phyloP scores from a whole-genome alignment of 2,797 vertebrate species.

The Nannoperca australis region DNA sequence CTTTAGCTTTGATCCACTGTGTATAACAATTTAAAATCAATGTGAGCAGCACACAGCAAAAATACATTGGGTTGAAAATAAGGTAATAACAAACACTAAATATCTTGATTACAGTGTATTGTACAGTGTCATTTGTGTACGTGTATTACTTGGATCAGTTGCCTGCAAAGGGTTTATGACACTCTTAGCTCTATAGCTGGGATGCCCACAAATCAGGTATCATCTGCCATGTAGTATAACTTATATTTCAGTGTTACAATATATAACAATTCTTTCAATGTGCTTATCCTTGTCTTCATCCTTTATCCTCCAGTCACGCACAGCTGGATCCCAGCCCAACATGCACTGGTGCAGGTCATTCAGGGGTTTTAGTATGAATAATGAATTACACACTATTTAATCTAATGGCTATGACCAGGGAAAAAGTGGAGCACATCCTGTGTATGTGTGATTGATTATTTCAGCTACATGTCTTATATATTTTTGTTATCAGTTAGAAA shows the following conservation, averaged over 20 bases:
- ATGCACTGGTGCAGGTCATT: not conserved
- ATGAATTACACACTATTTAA: constrained; percentile 1
- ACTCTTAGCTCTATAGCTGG: not conserved
- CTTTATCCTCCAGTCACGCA: not conserved
- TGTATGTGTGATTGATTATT: constrained; percentile 11
- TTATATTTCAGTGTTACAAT: not conserved
- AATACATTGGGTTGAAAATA: not conserved
- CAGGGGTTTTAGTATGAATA: constrained; percentile 4
- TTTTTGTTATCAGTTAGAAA: constrained; percentile 2
- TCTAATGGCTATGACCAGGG: not conserved
- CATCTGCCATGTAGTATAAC: not conserved
- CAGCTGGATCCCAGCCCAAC: not conserved
- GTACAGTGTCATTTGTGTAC: not conserved
- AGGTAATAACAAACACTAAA: not conserved
- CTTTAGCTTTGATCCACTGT: not conserved
- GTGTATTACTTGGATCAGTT: not conserved
- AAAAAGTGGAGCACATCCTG: constrained; percentile 1
- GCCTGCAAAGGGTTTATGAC: not conserved
- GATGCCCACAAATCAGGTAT: not conserved
- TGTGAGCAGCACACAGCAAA: not conserved
- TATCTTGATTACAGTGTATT: not conserved
- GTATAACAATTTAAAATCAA: not conserved
- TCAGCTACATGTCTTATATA: constrained; percentile 12
- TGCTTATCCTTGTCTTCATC: not conserved
- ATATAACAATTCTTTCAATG: not conserved